Base-by-base conservation (phyloP, 1,140 invertebrate genomes). In the Lordiphosa clarofinis region DNA sequence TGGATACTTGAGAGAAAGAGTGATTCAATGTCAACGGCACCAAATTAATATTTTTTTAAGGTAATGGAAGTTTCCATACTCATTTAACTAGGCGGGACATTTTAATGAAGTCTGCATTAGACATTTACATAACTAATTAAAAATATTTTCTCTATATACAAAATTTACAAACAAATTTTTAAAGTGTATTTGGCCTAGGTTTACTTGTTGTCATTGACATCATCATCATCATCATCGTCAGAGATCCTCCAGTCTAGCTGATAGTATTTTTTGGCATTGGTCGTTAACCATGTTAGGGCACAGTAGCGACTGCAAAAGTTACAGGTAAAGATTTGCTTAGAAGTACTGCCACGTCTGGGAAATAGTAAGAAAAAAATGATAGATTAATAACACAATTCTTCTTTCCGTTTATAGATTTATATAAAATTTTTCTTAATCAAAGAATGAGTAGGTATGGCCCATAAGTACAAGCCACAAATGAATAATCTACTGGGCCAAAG, bases 291-390 rank as follows among this genome's bases (percentile, higher is more conserved):
- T 5, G 66, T 52, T 2, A 75, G 52, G 1, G 72, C 76, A 31
- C 87, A 89, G 28, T 64, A 58, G 9, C 62, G 62, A 12, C 79
- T 86, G 47, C 87, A 89, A 43, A 89, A 89, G 43, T 87, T 87
- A 24, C 87, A 88, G 39, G 76, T 88, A 33, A 88, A 89, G 6
- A 89, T 53, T 28, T 87, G 86, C 39, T 87, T 86, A 3, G 87
- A 87, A 4, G 71, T 61, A 47, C 87, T 88, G 42, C 82, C 76
- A 15, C 81, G 72, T 47, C 87, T 89, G 40, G 2, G 5, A n/a
- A 54, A 15, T 38, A 13, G 7, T 3, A 15, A 21, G 4, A 8
- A 4, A 0, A 24, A n/a, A 9, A 11, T 6, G 3, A 3, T 5
- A 8, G 8, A 15, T 8, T 33, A 7, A 31, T 10, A n/a, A 37